Evolutionary conservation across 1,140 invertebrate species (phyloP).

Genomic region (Sesamia nonagrioides): DNA sequence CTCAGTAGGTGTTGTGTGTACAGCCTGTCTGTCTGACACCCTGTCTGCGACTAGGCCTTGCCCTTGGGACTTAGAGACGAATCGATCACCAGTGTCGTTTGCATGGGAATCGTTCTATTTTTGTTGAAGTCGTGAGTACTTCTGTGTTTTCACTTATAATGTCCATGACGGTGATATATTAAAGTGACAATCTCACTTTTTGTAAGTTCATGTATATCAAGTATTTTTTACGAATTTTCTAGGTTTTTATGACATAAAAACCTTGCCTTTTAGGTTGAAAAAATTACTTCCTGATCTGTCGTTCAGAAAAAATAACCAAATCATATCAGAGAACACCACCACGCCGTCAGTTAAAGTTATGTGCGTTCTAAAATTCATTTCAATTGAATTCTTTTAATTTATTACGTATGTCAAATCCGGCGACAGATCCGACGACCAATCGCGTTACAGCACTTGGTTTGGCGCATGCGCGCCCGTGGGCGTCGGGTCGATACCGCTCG

Average conservation of each 20-base stretch:
- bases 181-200: not conserved
- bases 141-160: not conserved
- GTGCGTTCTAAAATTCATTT: conserved; percentile 29
- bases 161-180: not conserved
- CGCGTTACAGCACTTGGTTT: conserved; percentile 53
- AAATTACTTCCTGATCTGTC: not conserved
- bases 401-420: conserved; percentile 59
- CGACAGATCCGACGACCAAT: conserved; percentile 65
- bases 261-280: not conserved
- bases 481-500: conserved; percentile 77
- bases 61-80: conserved; percentile 34
- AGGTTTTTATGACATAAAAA: not conserved
- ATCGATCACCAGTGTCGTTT: conserved; percentile 43
- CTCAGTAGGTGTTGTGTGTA: conserved; percentile 11
- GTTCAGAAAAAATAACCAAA: not conserved
- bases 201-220: not conserved
- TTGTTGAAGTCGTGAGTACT: not conserved
- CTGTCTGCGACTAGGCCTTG: conserved; percentile 37
- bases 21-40: conserved; percentile 32
- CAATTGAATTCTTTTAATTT: conserved; percentile 53
- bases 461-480: conserved; percentile 82
- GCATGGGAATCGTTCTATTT: conserved; percentile 28
- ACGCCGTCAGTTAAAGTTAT: conserved; percentile 20
- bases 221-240: not conserved
- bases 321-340: not conserved